phyloP scores from a whole-genome alignment of 2,888 invertebrate species.

The Elegia similella region DNA sequence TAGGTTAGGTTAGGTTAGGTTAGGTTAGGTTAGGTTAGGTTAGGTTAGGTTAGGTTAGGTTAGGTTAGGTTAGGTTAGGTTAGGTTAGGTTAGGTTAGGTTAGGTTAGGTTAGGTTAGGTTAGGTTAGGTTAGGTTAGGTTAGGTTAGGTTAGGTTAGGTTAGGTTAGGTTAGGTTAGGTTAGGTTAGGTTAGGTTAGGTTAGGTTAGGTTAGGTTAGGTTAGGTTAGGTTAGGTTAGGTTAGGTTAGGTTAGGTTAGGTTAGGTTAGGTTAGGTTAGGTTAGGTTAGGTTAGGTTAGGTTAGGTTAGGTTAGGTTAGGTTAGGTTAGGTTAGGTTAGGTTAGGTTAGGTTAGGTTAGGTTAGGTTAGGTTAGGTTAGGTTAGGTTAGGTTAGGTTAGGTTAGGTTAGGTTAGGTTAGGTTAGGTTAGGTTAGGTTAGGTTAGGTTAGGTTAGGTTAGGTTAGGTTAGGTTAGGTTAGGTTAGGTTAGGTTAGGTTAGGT shows the following conservation, averaged over 20 bases:
- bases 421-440: conserved; percentile 16
- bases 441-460: conserved; percentile 14
- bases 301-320: conserved; percentile 16
- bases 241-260: conserved; percentile 20
- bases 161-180: conserved; percentile 2
- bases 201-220: conserved; percentile 19
- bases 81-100: conserved; percentile 1
- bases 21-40: conserved; percentile 1
- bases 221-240: conserved; percentile 20
- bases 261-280: conserved; percentile 16
- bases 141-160: conserved; percentile 7
- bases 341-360: conserved; percentile 15
- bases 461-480: conserved; percentile 12
- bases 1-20: conserved; percentile 17
- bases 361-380: conserved; percentile 16
- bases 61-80: conserved; percentile 1
- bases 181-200: conserved; percentile 16
- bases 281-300: conserved; percentile 16
- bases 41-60: conserved; percentile 2
- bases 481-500: conserved; percentile 12
- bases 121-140: conserved; percentile 7
- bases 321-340: conserved; percentile 15
- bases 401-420: conserved; percentile 12
- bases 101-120: conserved; percentile 5
- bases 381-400: conserved; percentile 16